These are phyloP conservation scores for Macrochelys suwanniensis DNA, from an alignment of 2,797 vertebrate species.

Conservation along the genomic window DNA sequence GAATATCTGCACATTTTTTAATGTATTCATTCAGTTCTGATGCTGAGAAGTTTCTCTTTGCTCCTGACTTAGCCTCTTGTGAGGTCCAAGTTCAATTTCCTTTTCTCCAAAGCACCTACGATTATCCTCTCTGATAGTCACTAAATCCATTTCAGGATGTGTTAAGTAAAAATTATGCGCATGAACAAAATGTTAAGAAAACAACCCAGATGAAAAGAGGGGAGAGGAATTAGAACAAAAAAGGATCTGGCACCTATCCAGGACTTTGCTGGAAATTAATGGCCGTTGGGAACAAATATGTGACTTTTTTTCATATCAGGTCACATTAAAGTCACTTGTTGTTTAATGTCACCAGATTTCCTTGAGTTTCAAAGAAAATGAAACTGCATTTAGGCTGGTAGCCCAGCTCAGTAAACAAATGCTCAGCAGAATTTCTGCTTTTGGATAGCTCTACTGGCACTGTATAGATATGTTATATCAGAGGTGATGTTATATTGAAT, in stretches of 20 bases:
- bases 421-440: not conserved
- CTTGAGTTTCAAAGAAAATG: not conserved
- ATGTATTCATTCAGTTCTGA: not conserved
- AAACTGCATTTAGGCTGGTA: not conserved
- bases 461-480: not conserved
- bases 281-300: not conserved
- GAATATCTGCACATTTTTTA: not conserved
- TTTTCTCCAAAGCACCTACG: not conserved
- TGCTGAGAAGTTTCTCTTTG: not conserved
- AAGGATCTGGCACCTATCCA: not conserved
- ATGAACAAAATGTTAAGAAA: no score
- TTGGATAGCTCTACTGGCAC: not conserved
- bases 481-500: not conserved
- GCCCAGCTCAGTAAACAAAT: not conserved
- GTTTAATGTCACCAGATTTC: not conserved
- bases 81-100: not conserved
- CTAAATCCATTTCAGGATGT: not conserved
- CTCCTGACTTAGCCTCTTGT: not conserved
- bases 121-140: rapidly evolving
- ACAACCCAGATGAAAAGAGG: no score
- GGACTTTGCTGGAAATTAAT: not conserved
- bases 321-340: rapidly evolving
- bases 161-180: not conserved
- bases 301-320: not conserved
- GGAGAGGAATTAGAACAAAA: no score